Conservation (phyloP, 2,113 vertebrate species). For the Dolichotis patagonum region DNA sequence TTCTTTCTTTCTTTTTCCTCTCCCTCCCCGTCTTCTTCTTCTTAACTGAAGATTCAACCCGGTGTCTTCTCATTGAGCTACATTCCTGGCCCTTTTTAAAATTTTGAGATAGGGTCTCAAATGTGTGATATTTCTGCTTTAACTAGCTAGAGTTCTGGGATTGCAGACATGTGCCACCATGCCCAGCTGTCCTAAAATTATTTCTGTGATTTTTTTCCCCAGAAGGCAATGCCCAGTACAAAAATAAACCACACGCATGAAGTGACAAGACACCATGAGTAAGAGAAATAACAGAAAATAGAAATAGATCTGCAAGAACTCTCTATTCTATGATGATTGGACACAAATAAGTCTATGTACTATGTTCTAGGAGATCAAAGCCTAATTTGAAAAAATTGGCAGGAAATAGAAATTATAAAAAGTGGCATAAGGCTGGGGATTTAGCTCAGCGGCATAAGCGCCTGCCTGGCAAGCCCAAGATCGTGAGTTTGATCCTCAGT, state of each 20-base stretch:
- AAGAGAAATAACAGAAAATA: conserved; percentile 20
- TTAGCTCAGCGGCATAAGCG: too few species aligned
- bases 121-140: neutral
- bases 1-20: neutral
- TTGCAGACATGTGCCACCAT: neutral
- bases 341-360: neutral
- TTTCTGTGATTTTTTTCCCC: neutral
- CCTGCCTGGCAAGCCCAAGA: too few species aligned
- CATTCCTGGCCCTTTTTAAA: neutral
- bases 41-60: neutral
- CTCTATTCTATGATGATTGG: neutral
- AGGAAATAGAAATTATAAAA: conserved; percentile 35
- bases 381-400: conserved; percentile 24
- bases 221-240: neutral
- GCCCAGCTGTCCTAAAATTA: neutral
- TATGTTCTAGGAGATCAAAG: conserved; percentile 5
- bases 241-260: neutral
- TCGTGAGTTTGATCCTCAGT: too few species aligned
- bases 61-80: neutral
- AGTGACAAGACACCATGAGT: neutral
- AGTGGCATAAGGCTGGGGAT: neutral
- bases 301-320: conserved; percentile 22
- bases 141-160: neutral
- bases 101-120: neutral
- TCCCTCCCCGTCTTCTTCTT: neutral